These are phyloP conservation scores for Lophius americanus DNA, from an alignment of 2,797 vertebrate species.

Conservation along the genomic window DNA sequence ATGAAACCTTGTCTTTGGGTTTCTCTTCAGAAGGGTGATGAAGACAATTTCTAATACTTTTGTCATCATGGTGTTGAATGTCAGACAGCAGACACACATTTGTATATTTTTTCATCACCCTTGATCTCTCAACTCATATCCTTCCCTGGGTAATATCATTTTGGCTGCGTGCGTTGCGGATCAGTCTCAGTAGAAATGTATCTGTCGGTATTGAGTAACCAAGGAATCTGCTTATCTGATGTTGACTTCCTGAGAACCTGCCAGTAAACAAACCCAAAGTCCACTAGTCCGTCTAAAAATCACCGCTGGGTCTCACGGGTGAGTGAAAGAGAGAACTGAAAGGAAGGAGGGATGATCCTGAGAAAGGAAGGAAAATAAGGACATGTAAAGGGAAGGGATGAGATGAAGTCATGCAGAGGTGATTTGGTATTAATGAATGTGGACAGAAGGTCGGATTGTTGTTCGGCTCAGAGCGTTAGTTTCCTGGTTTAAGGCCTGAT, in stretches of 20 bases:
- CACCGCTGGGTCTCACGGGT: conserved; percentile 58
- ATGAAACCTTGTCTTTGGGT: conserved; percentile 32
- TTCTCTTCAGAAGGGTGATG: conserved; percentile 23
- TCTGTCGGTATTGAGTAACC: conserved; percentile 71
- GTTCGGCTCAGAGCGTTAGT: conserved; percentile 12
- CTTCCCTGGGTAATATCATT: conserved; percentile 63
- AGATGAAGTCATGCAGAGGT: conserved; percentile 34
- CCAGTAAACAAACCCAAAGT: conserved; percentile 71
- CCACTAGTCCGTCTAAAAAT: conserved; percentile 45
- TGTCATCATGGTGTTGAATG: conserved; percentile 39
- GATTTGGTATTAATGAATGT: conserved; percentile 5
- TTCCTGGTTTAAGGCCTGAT: conserved; percentile 42
- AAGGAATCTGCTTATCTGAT: conserved; percentile 79
- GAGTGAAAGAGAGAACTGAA: conserved; percentile 60
- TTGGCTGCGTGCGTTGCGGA: conserved; percentile 38
- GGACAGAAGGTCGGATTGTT: conserved; percentile 33
- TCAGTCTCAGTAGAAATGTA: conserved; percentile 65
- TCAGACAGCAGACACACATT: conserved; percentile 2
- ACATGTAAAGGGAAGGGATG: conserved; percentile 32
- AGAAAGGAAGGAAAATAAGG: conserved; percentile 50
- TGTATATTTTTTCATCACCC: conserved; percentile 50
- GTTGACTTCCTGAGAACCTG: conserved; percentile 75
- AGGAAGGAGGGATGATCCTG: conserved; percentile 57
- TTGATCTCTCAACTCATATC: conserved; percentile 65
- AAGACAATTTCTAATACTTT: conserved; percentile 47